phyloP scores from a whole-genome alignment of 1,140 invertebrate species.

The Stratiolaelaps scimitus region DNA sequence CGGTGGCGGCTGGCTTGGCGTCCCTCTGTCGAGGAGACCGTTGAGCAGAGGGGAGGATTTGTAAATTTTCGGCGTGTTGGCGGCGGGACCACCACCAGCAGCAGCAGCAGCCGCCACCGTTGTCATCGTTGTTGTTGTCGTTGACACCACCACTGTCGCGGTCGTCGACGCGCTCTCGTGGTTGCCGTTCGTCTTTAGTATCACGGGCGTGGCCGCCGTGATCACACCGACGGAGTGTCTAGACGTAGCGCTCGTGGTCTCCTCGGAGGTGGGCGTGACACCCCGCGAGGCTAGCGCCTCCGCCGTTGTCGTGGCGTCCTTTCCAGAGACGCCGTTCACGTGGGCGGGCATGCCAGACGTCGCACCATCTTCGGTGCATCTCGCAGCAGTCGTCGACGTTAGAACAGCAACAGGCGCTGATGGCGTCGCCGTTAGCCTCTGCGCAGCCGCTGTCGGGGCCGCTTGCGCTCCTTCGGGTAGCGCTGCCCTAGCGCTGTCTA shows the following conservation, averaged over 20 bases:
- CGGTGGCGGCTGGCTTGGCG: not conserved
- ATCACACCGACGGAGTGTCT: not conserved
- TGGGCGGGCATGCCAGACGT: constrained; percentile 38
- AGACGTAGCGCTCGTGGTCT: not conserved
- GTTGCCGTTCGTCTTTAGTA: constrained; percentile 1
- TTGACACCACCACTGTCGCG: constrained; percentile 30
- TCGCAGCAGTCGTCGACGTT: constrained; percentile 41
- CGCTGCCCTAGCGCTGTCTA: constrained; percentile 49
- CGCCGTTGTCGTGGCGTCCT: constrained; percentile 29
- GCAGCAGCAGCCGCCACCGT: too few species aligned
- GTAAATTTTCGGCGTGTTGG: constrained; percentile 29
- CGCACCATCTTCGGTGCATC: constrained; percentile 30
- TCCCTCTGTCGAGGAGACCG: constrained; percentile 36
- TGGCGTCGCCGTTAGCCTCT: constrained; percentile 30
- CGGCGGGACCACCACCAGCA: constrained; percentile 19
- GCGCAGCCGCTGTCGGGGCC: constrained; percentile 33
- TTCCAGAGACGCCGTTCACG: constrained; percentile 35
- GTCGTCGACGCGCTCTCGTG: constrained; percentile 28
- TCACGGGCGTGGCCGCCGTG: constrained; percentile 32
- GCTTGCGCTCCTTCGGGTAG: constrained; percentile 39
- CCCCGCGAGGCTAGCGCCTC: constrained; percentile 9
- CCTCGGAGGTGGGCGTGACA: not conserved
- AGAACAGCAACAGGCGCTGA: constrained; percentile 33
- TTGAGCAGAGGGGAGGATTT: constrained; percentile 37
- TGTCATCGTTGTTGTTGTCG: too few species aligned